Base-by-base conservation (phyloP, 2,888 invertebrate genomes). In the Brassicogethes aeneus region DNA sequence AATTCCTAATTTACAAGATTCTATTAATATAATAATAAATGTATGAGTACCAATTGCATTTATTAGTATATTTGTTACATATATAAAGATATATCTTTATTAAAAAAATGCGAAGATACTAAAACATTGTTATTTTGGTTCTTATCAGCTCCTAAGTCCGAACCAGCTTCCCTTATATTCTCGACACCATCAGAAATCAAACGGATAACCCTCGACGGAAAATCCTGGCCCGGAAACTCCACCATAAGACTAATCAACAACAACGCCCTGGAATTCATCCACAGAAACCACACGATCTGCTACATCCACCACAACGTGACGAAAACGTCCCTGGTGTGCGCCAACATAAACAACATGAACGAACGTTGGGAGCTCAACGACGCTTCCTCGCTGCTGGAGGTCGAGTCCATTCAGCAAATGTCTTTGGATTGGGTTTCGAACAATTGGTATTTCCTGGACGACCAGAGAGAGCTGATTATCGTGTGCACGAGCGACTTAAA, bases 401-500 rank as follows among this genome's bases (percentile, higher is more conserved):
- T 81, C 42, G 74, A 77, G 60, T 74, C 78, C 49, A 81, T 89
- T 48, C 79, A 78, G 49, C 82, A 84, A 61, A 72, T 91, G 56
- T 80, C 82, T 3, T 65, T 82, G 49, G 92, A 93, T 70, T 93
- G 92, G 92, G 70, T 89, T 42, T 79, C 85, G 12, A 78, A 79
- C 54, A 89, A 89, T 71, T 90, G 89, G 88, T 93, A 90, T 70
- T 76, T 89, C 62, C 70, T 82, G 55, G 87, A 61, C 42, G 56
- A 60, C 36, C 54, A 60, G 36, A 48, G 56, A 37, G 60, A 61
- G 34, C 50, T 56, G 2, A 55, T 60, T 15, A 44, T 59, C 7
- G 48, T 57, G 1, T 61, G 60, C 40, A 51, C 73, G 45, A 68
- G 70, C 37, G 60, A 71, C 40, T 73, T 86, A 62, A 62, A 62